Percentiles rank a stretch among this genome's conserved stretches.
phyloP scores from a whole-genome alignment of 1,140 invertebrate species.

The Archivesica marissinica region DNA sequence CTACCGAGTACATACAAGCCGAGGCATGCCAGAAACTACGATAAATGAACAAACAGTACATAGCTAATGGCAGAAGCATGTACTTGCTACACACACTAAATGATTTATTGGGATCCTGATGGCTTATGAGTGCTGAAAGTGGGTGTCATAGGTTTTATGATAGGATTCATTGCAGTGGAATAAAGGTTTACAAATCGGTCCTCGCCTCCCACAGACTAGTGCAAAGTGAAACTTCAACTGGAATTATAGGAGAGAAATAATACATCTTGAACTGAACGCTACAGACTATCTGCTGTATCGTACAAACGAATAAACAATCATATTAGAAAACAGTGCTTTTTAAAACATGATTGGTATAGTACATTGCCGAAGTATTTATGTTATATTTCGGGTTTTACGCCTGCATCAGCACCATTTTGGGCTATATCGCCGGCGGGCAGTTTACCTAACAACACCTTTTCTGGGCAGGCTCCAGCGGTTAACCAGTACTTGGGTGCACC shows the following conservation, averaged over 20 bases:
- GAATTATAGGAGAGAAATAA: neutral
- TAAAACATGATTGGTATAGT: too few relatives aligned
- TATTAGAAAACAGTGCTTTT: too few relatives aligned
- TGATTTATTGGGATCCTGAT: conserved; percentile 37
- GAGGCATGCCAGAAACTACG: conserved; percentile 53
- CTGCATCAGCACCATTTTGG: too few relatives aligned
- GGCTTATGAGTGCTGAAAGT: conserved; percentile 58
- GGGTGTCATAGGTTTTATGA: conserved; percentile 60
- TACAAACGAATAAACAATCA: too few relatives aligned
- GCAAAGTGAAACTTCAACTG: neutral
- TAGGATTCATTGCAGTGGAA: conserved; percentile 41
- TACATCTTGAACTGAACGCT: too few relatives aligned
- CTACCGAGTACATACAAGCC: neutral
- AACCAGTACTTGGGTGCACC: too few relatives aligned
- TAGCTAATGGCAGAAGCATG: conserved; percentile 55
- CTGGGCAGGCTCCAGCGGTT: too few relatives aligned
- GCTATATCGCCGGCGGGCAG: too few relatives aligned
- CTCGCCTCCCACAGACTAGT: conserved; percentile 36
- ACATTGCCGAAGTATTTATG: too few relatives aligned
- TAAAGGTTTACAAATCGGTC: conserved; percentile 58
- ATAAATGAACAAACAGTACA: conserved; percentile 38
- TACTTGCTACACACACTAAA: conserved; percentile 39
- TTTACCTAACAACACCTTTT: too few relatives aligned
- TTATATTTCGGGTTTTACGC: too few relatives aligned
- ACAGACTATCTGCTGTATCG: too few relatives aligned